Evolutionary conservation across 2,888 invertebrate species (phyloP).

Genomic region (Invenusta paracnida): DNA sequence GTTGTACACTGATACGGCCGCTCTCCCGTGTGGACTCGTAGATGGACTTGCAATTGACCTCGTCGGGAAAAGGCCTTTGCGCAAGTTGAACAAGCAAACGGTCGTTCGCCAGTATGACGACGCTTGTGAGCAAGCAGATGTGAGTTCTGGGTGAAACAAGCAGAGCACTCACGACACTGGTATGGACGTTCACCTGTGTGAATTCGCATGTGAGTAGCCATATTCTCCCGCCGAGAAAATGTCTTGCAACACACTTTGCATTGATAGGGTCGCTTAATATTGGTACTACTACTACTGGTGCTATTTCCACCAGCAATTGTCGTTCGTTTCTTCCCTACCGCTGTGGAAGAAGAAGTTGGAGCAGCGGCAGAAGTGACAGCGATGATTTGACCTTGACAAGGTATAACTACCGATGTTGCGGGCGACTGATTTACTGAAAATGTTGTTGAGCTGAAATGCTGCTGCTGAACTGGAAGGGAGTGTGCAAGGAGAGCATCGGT

Average conservation of each 20-base stretch:
- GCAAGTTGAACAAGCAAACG: background rate
- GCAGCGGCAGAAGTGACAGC: too few species aligned
- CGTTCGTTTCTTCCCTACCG: too few species aligned
- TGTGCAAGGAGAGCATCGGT: background rate
- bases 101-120: background rate
- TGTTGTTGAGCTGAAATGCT: too few species aligned
- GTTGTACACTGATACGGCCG: background rate
- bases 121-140: background rate
- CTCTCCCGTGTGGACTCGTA: background rate
- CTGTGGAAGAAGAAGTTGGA: background rate
- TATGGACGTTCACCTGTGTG: background rate
- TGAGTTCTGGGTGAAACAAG: slow-evolving; percentile 1
- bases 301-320: too few species aligned
- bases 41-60: background rate
- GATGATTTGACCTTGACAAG: too few species aligned
- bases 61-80: background rate
- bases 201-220: background rate
- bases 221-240: background rate
- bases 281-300: too few species aligned
- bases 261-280: background rate
- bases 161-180: background rate
- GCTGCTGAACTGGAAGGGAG: too few species aligned
- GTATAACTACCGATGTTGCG: background rate
- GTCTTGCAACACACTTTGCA: background rate
- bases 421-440: background rate